Conservation (phyloP, 2,113 vertebrate genomes). For the Xiphorhynchus elegans region DNA sequence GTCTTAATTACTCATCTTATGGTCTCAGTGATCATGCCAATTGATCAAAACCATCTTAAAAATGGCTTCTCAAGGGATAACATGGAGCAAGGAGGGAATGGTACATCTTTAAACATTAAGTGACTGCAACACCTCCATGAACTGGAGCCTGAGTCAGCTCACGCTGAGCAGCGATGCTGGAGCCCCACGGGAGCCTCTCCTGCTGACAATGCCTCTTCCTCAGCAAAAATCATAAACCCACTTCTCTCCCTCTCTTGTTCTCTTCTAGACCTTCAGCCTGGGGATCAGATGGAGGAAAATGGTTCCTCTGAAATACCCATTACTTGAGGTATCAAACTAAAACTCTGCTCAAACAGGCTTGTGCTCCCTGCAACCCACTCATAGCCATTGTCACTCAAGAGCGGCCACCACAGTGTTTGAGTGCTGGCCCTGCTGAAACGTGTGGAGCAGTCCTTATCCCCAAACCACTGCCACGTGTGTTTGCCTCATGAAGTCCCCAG, state of each 20-base stretch:
- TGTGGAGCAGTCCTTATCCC: background rate
- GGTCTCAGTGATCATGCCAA: background rate
- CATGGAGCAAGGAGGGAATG: background rate
- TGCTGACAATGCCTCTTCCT: background rate
- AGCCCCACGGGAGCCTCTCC: rapidly evolving
- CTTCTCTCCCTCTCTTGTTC: background rate
- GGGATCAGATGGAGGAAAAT: background rate
- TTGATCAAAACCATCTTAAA: constrained; percentile 7
- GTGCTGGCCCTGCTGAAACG: background rate
- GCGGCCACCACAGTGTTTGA: background rate
- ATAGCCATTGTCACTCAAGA: rapidly evolving
- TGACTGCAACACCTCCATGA: background rate
- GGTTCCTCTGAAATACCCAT: background rate
- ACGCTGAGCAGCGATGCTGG: rapidly evolving
- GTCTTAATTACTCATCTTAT: background rate
- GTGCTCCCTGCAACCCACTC: background rate
- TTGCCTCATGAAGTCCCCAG: background rate
- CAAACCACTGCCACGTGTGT: background rate
- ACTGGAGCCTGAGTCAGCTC: background rate
- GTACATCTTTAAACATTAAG: background rate
- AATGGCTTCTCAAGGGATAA: background rate
- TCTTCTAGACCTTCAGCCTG: background rate
- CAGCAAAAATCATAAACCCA: background rate
- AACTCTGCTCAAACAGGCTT: background rate
- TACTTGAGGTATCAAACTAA: background rate